Percentiles rank a stretch among this genome's conserved stretches.
Conservation (phyloP, 2,113 vertebrate genomes). For the Vombatus ursinus region DNA sequence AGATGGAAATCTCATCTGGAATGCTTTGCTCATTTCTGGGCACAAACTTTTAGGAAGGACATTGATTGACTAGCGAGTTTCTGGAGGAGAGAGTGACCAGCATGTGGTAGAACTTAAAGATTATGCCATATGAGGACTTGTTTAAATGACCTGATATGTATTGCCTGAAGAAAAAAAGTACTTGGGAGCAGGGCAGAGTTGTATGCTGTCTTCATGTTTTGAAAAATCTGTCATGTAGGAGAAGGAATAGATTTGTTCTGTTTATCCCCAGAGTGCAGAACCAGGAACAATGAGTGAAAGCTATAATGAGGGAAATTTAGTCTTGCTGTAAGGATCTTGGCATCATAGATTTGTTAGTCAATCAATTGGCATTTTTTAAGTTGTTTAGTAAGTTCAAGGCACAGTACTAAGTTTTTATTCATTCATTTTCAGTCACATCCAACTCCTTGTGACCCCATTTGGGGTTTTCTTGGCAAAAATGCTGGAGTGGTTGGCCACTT, state of each 20-base stretch:
- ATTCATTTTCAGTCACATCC: not conserved
- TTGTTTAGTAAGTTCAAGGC: not conserved
- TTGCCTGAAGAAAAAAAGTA: not conserved
- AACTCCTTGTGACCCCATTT: not conserved
- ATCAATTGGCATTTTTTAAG: not conserved
- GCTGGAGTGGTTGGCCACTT: not conserved
- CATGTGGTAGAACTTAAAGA: not conserved
- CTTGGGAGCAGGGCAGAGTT: not conserved
- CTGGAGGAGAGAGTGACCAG: not conserved
- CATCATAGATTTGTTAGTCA: not conserved
- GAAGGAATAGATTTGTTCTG: not conserved
- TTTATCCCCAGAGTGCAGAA: not conserved
- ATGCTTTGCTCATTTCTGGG: not conserved
- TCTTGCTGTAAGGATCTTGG: not conserved
- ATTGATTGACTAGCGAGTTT: not conserved
- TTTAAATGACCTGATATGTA: not conserved
- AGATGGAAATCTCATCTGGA: not conserved
- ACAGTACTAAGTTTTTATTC: not conserved
- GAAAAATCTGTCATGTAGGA: not conserved
- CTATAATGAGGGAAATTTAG: not conserved
- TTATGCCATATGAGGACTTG: not conserved
- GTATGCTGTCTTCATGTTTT: not conserved
- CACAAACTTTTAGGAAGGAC: not conserved
- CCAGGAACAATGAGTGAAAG: not conserved
- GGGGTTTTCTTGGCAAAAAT: not conserved